Percentiles rank a stretch among this genome's conserved stretches.
phyloP scores from a whole-genome alignment of 64 coral and sea anemone species.

The Exaiptasia diaphana region DNA sequence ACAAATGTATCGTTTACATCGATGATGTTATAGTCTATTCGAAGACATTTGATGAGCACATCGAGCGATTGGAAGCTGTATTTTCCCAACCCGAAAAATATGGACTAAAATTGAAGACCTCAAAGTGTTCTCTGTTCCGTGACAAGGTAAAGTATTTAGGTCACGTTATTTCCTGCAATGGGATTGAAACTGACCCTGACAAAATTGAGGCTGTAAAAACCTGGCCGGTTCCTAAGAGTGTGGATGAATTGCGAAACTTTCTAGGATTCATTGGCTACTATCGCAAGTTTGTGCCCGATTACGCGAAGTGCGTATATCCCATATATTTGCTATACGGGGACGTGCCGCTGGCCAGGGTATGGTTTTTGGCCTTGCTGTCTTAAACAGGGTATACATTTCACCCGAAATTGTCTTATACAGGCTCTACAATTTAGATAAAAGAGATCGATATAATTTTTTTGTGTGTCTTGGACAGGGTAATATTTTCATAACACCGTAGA shows the following conservation, averaged over 20 bases:
- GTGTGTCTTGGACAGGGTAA: too few species aligned
- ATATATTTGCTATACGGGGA: background rate
- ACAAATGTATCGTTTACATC: constrained; percentile 11
- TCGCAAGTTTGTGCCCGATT: background rate
- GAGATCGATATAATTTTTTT: too few species aligned
- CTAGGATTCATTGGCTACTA: constrained; percentile 56
- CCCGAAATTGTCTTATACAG: background rate
- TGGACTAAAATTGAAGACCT: constrained; percentile 27
- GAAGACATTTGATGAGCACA: constrained; percentile 12
- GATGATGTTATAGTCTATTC: constrained; percentile 22
- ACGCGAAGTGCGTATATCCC: background rate
- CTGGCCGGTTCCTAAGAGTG: constrained; percentile 4
- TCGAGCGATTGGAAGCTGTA: background rate
- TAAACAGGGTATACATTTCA: too few species aligned
- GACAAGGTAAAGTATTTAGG: constrained; percentile 32
- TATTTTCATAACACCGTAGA: too few species aligned
- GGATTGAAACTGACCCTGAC: constrained; percentile 37
- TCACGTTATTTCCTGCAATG: constrained; percentile 14
- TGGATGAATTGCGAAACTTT: constrained; percentile 39
- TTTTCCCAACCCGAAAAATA: background rate
- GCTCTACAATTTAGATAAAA: background rate
- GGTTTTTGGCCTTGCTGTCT: too few species aligned
- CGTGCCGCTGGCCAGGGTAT: too few species aligned
- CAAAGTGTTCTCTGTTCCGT: constrained; percentile 30
- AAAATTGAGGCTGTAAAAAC: background rate